A percentile compares a stretch with the other conserved stretches of the same genome.
Evolutionary conservation across 1,140 invertebrate genomes (phyloP).

Genomic region (Heliconius hewitsoni): DNA sequence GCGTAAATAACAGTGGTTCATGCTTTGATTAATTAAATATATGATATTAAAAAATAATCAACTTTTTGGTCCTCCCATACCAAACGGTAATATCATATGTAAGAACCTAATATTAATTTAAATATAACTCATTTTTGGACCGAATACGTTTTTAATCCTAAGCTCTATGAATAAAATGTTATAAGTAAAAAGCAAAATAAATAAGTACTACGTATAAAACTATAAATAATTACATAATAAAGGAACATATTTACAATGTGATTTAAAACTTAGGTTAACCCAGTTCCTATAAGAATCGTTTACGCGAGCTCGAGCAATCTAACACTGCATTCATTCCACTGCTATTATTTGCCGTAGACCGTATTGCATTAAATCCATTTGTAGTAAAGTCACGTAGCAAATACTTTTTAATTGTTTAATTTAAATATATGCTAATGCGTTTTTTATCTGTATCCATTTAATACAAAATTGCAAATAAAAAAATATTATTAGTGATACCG

Average conservation of each 20-base stretch:
- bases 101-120: too few species aligned
- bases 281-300: constrained; percentile 34
- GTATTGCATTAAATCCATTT: constrained; percentile 36
- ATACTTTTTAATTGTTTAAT: constrained; percentile 39
- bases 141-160: too few species aligned
- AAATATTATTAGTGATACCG: too few species aligned
- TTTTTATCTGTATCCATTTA: neutral
- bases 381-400: constrained; percentile 28
- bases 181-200: neutral
- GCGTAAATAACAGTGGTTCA: too few species aligned
- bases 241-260: constrained; percentile 11
- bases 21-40: too few species aligned
- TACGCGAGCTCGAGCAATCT: constrained; percentile 35
- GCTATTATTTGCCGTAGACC: constrained; percentile 28
- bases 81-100: too few species aligned
- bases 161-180: too few species aligned
- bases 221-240: neutral
- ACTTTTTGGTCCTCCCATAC: too few species aligned
- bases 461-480: neutral
- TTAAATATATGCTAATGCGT: constrained; percentile 17
- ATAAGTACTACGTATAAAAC: neutral
- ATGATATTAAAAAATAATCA: too few species aligned
- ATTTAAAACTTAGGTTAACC: constrained; percentile 31
- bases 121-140: too few species aligned
- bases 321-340: constrained; percentile 32